Evolutionary conservation across 92 coral and sea anemone species (phyloP).

Genomic region (Parazoanthus atlanticus): DNA sequence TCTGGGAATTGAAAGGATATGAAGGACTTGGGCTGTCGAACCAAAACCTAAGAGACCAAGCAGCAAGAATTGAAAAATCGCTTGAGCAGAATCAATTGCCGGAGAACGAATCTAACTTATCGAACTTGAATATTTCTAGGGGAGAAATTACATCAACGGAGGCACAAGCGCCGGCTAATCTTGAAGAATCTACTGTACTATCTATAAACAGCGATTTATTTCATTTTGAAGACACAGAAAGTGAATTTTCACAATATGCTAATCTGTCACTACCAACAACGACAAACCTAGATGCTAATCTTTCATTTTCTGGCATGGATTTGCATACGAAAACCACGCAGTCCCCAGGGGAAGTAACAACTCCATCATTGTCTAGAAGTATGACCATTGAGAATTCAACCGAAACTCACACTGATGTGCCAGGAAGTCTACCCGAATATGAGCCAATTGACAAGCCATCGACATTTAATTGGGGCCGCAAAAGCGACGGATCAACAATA

Average conservation of each 20-base stretch:
- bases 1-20: conserved; percentile 49
- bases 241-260: too few species aligned
- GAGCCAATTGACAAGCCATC: conserved; percentile 6
- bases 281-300: not conserved
- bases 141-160: not conserved
- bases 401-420: conserved; percentile 22
- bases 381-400: not conserved
- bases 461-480: not conserved
- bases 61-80: conserved; percentile 6
- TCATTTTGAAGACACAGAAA: too few species aligned
- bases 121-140: not conserved
- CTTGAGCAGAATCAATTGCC: not conserved
- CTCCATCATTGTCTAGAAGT: not conserved
- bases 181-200: not conserved
- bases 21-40: conserved; percentile 18
- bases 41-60: too few species aligned
- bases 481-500: too few species aligned
- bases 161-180: not conserved
- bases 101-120: not conserved
- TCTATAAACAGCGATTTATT: not conserved
- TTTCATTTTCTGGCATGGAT: not conserved
- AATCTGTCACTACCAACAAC: not conserved
- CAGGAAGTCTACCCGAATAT: conserved; percentile 27
- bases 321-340: not conserved
- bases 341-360: not conserved